Conservation (phyloP, 2,888 invertebrate genomes). For the Lepidocyrtinus sp. region DNA sequence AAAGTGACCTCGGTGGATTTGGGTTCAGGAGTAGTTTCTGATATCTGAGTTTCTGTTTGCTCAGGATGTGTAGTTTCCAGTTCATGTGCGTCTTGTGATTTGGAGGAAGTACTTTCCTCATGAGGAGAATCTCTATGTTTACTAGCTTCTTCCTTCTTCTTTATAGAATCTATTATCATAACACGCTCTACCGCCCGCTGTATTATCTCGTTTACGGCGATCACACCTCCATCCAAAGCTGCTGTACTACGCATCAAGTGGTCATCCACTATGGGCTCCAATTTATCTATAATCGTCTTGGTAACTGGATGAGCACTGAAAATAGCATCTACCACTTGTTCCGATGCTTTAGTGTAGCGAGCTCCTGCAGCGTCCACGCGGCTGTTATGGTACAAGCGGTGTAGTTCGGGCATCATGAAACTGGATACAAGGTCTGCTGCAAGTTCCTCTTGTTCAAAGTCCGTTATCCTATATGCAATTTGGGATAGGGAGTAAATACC, state of each 20-base stretch:
- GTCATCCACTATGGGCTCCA: slow-evolving; percentile 53
- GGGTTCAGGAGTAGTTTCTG: too few species aligned
- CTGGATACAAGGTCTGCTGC: slow-evolving; percentile 74
- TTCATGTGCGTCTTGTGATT: too few species aligned
- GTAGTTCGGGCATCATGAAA: slow-evolving; percentile 73
- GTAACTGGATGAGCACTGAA: slow-evolving; percentile 61
- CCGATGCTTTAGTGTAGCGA: slow-evolving; percentile 62
- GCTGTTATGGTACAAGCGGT: slow-evolving; percentile 56
- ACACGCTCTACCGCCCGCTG: slow-evolving; percentile 45
- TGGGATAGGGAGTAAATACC: too few species aligned
- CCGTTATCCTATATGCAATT: slow-evolving; percentile 56
- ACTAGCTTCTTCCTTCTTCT: too few species aligned
- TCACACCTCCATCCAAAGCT: slow-evolving; percentile 54
- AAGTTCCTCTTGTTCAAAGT: slow-evolving; percentile 73
- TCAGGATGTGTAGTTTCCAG: too few species aligned
- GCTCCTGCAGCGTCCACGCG: slow-evolving; percentile 51
- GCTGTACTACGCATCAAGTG: slow-evolving; percentile 45
- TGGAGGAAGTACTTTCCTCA: too few species aligned
- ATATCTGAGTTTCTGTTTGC: too few species aligned
- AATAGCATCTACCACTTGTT: slow-evolving; percentile 62
- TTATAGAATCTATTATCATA: too few species aligned
- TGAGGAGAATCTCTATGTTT: too few species aligned
- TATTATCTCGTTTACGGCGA: slow-evolving; percentile 62
- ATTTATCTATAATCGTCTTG: slow-evolving; percentile 40
- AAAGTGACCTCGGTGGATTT: too few species aligned